phyloP scores from a whole-genome alignment of 2,797 vertebrate genomes.

The Cetoscarus ocellatus region DNA sequence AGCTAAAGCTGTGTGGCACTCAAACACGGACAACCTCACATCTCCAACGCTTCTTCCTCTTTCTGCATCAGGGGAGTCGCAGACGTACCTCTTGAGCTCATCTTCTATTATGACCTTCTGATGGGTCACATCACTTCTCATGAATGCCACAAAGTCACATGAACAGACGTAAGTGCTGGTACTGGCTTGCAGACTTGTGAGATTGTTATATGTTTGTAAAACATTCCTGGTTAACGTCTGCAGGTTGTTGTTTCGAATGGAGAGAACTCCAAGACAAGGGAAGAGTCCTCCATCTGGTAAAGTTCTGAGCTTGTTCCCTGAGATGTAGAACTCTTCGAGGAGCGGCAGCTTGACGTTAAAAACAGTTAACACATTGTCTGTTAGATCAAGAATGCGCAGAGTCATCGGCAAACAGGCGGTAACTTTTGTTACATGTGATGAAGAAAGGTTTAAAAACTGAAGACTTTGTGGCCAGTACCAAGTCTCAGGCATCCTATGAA shows the following conservation, averaged over 20 bases:
- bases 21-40: slow-evolving; percentile 52
- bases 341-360: slow-evolving; percentile 60
- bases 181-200: slow-evolving; percentile 70
- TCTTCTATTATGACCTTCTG: slow-evolving; percentile 48
- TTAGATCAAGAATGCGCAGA: slow-evolving; percentile 82
- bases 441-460: slow-evolving; percentile 82
- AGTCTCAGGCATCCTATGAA: slow-evolving; percentile 58
- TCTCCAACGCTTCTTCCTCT: slow-evolving; percentile 16
- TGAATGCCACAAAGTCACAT: slow-evolving; percentile 83
- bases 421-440: slow-evolving; percentile 58
- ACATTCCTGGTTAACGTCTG: slow-evolving; percentile 69
- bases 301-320: slow-evolving; percentile 74
- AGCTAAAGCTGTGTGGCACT: slow-evolving; percentile 75
- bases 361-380: slow-evolving; percentile 76
- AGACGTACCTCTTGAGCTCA: slow-evolving; percentile 70
- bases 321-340: slow-evolving; percentile 73
- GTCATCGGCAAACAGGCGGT: slow-evolving; percentile 34
- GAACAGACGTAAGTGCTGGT: slow-evolving; percentile 83
- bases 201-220: slow-evolving; percentile 39
- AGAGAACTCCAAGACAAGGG: slow-evolving; percentile 63
- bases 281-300: slow-evolving; percentile 24
- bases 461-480: slow-evolving; percentile 81
- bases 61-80: slow-evolving; percentile 50
- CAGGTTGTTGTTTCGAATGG: slow-evolving; percentile 76
- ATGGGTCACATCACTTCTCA: neutral